A percentile compares a stretch with the other conserved stretches of the same genome.
phyloP scores from a whole-genome alignment of 2,797 vertebrate genomes.

The Rhyacichthys aspro region DNA sequence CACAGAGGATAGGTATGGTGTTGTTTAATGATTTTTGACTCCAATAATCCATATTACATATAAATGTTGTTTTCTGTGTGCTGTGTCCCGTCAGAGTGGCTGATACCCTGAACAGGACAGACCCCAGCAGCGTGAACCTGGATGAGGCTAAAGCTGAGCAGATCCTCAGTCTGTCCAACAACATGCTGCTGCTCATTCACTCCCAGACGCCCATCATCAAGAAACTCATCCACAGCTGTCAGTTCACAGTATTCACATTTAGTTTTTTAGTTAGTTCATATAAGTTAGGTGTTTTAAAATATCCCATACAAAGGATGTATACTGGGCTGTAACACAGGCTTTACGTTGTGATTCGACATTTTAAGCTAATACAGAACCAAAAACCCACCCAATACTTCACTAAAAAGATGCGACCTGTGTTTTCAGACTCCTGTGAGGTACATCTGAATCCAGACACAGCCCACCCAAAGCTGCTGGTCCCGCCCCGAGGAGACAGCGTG shows the following conservation, averaged over 20 bases:
- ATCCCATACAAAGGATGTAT: neutral
- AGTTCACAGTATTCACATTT: slow-evolving; percentile 45
- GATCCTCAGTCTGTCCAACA: slow-evolving; percentile 76
- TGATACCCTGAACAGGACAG: slow-evolving; percentile 70
- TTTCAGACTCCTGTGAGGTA: slow-evolving; percentile 76
- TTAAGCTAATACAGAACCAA: no score
- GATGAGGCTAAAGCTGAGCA: slow-evolving; percentile 82
- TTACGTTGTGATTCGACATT: no score
- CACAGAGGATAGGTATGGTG: slow-evolving; percentile 66
- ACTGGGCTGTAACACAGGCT: no score
- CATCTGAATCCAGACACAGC: slow-evolving; percentile 78
- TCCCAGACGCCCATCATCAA: slow-evolving; percentile 80
- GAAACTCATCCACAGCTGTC: slow-evolving; percentile 79
- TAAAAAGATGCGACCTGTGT: slow-evolving; percentile 9
- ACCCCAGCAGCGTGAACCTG: slow-evolving; percentile 74
- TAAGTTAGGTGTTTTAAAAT: neutral
- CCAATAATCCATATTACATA: neutral
- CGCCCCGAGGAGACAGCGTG: slow-evolving; percentile 69
- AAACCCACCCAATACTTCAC: no score
- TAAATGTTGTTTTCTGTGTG: slow-evolving; percentile 11
- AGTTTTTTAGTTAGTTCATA: neutral
- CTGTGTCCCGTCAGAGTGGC: slow-evolving; percentile 63
- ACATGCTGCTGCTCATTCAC: slow-evolving; percentile 75
- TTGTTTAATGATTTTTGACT: neutral
- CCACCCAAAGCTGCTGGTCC: slow-evolving; percentile 82